A percentile compares a stretch with the other conserved stretches of the same genome.
Conservation (phyloP, 2,113 vertebrate genomes). For the Phocoena sinus region DNA sequence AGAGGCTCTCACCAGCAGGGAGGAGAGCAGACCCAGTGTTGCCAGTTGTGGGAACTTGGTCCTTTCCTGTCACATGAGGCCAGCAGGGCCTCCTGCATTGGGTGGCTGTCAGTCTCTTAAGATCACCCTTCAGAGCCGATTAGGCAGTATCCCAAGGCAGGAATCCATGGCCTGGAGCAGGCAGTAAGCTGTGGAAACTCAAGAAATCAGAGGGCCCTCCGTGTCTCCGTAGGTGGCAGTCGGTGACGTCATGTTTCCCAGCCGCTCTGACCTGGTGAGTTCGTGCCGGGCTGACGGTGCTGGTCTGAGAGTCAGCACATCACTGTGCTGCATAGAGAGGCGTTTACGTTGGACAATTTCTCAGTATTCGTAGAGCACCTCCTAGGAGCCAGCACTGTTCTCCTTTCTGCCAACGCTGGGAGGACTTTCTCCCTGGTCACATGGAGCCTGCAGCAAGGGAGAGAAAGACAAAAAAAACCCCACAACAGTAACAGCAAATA, state of each 20-base stretch:
- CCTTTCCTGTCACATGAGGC: not conserved
- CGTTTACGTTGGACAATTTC: not conserved
- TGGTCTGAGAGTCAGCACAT: not conserved
- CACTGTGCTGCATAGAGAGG: not conserved
- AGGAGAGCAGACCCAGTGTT: not conserved
- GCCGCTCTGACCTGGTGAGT: not conserved
- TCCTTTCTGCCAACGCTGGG: not conserved
- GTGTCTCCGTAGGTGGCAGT: rapidly evolving
- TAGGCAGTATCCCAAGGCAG: not conserved
- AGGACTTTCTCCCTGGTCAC: not conserved
- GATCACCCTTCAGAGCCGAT: rapidly evolving
- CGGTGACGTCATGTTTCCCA: rapidly evolving
- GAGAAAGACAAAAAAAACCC: not conserved
- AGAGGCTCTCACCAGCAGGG: no score
- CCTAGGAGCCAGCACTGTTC: not conserved
- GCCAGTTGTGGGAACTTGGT: not conserved
- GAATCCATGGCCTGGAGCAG: not conserved
- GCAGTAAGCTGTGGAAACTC: not conserved
- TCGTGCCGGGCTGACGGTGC: not conserved
- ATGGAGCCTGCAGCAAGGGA: not conserved
- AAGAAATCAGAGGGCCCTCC: not conserved
- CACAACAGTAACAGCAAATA: not conserved
- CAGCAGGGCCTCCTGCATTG: rapidly evolving
- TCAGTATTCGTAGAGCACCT: not conserved
- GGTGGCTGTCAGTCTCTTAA: not conserved